Evolutionary conservation across 2,797 vertebrate species (phyloP).

Genomic region (Characodon lateralis): DNA sequence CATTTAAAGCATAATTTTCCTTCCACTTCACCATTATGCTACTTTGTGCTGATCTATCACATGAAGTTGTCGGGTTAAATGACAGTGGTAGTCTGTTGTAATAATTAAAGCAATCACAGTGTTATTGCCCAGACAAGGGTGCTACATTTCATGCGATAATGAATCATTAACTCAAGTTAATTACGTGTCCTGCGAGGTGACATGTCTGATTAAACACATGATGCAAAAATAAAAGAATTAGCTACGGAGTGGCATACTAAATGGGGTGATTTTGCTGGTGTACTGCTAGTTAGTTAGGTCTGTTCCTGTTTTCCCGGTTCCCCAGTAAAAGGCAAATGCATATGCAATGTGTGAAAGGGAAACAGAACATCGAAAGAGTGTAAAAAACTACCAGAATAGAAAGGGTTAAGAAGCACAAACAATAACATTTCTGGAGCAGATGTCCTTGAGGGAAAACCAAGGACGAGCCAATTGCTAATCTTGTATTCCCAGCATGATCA

Average conservation of each 20-base stretch:
- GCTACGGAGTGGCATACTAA: slow-evolving; percentile 39
- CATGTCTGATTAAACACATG: slow-evolving; percentile 70
- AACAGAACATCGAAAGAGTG: slow-evolving; percentile 30
- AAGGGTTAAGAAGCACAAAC: slow-evolving; percentile 88
- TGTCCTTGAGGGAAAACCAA: slow-evolving; percentile 93
- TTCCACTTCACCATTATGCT: neutral
- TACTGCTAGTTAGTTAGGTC: slow-evolving; percentile 45
- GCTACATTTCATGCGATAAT: slow-evolving; percentile 65
- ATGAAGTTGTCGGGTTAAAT: slow-evolving; percentile 50
- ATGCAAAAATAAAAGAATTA: slow-evolving; percentile 65
- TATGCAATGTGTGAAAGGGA: slow-evolving; percentile 22
- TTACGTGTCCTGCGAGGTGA: slow-evolving; percentile 63
- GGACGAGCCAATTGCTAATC: slow-evolving; percentile 93
- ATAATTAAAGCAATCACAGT: slow-evolving; percentile 67
- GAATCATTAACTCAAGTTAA: slow-evolving; percentile 72
- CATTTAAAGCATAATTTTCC: neutral
- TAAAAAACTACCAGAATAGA: slow-evolving; percentile 20
- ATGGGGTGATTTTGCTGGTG: slow-evolving; percentile 28
- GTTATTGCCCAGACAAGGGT: slow-evolving; percentile 59
- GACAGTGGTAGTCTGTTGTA: slow-evolving; percentile 55
- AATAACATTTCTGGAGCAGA: slow-evolving; percentile 90
- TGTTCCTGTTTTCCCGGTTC: slow-evolving; percentile 46
- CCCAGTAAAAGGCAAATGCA: slow-evolving; percentile 55
- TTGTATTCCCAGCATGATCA: slow-evolving; percentile 95
- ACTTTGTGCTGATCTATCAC: neutral